Percentiles rank a stretch among this genome's conserved stretches.
Conservation (phyloP, 2,888 invertebrate species). For the Diploptera punctata region DNA sequence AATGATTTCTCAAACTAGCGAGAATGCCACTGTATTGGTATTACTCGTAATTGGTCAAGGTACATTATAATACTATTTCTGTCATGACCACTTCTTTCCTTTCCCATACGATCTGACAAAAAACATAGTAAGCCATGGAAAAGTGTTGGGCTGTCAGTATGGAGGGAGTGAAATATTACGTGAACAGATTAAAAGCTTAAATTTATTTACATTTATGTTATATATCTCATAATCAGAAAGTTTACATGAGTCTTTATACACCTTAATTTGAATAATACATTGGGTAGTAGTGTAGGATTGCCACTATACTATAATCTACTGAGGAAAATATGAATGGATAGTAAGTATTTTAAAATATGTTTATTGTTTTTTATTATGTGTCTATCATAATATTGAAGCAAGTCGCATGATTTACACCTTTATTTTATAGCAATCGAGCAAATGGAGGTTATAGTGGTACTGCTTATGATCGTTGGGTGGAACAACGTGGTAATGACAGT, state of each 20-base stretch:
- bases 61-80: too few species aligned
- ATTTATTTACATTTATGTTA: background rate
- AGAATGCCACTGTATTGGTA: too few species aligned
- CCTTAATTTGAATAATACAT: background rate
- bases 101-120: too few species aligned
- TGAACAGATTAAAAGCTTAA: background rate
- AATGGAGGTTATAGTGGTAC: conserved; percentile 49
- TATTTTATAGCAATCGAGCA: conserved; percentile 26
- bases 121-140: background rate
- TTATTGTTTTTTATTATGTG: background rate
- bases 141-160: background rate
- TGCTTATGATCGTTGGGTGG: conserved; percentile 60
- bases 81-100: too few species aligned
- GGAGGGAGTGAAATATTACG: background rate
- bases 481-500: conserved; percentile 53
- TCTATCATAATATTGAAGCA: too few species aligned
- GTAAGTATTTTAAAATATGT: conserved; percentile 1
- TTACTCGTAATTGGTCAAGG: background rate
- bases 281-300: background rate
- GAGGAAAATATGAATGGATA: conserved; percentile 26
- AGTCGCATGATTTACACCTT: too few species aligned
- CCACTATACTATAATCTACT: background rate
- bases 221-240: background rate
- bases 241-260: background rate
- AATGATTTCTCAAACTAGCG: too few species aligned